phyloP scores from a whole-genome alignment of 2,797 vertebrate species.

The Rhinophrynus dorsalis region DNA sequence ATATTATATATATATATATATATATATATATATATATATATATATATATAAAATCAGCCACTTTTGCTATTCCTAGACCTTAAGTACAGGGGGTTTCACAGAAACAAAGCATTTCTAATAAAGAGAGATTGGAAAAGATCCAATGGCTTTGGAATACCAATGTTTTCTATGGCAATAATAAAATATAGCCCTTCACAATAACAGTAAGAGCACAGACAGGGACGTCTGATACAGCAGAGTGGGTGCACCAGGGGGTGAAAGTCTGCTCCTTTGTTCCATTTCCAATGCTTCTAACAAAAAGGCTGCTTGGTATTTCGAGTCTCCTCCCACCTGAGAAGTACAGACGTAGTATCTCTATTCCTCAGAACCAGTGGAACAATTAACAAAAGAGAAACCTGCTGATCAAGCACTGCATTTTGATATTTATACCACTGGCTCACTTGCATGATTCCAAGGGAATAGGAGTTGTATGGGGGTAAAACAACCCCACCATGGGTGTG shows the following conservation, averaged over 20 bases:
- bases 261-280: background rate
- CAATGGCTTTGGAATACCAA: no score
- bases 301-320: background rate
- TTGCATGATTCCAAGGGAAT: background rate
- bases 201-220: background rate
- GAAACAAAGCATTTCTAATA: no score
- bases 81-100: no score
- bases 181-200: no score
- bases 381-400: background rate
- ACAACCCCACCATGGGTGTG: no score
- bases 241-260: background rate
- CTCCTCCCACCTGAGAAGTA: slow-evolving; percentile 4
- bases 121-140: no score
- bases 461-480: no score
- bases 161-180: no score
- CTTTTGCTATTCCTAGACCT: no score
- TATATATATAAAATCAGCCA: no score
- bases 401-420: slow-evolving; percentile 4
- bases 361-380: background rate
- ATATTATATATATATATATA: no score
- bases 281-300: background rate
- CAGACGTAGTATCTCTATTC: background rate
- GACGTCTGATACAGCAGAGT: background rate
- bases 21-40: no score
- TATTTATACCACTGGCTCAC: background rate